Conservation (phyloP, 2,888 invertebrate species). For the Drosophila borealis region DNA sequence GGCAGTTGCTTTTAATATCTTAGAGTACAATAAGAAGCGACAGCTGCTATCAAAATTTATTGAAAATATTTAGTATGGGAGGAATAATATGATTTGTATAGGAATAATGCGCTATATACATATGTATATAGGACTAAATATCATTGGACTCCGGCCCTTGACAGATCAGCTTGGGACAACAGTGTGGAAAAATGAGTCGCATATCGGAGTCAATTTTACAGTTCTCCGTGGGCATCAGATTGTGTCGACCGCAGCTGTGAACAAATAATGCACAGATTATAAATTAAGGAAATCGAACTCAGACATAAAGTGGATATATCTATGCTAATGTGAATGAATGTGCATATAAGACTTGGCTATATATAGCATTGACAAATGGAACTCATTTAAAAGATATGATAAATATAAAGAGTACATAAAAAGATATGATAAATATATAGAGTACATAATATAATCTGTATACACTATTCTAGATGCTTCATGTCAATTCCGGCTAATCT, state of each 20-base stretch:
- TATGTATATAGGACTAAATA: slow-evolving; percentile 55
- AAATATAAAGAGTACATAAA: no score
- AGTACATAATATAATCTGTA: no score
- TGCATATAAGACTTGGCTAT: no score
- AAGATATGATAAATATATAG: no score
- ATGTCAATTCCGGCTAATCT: no score
- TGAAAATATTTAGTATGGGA: background rate
- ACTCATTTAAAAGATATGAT: no score
- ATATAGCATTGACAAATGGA: no score
- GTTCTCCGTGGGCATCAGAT: slow-evolving; percentile 69
- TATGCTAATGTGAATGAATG: no score
- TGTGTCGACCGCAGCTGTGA: slow-evolving; percentile 79
- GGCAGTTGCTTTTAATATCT: background rate
- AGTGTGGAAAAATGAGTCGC: slow-evolving; percentile 73
- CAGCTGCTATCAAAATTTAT: slow-evolving; percentile 1
- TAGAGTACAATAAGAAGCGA: background rate
- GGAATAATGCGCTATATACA: background rate
- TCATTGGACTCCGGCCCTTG: slow-evolving; percentile 72
- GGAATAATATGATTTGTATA: background rate
- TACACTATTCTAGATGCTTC: no score
- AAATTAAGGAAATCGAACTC: background rate
- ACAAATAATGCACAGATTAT: background rate
- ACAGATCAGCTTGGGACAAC: slow-evolving; percentile 77
- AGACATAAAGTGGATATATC: background rate
- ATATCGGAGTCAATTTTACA: slow-evolving; percentile 78